Evolutionary conservation across 2,797 vertebrate species (phyloP), one percentile per base, ranked within the genome.

Genomic region (Melanotaenia maccullochi): DNA sequence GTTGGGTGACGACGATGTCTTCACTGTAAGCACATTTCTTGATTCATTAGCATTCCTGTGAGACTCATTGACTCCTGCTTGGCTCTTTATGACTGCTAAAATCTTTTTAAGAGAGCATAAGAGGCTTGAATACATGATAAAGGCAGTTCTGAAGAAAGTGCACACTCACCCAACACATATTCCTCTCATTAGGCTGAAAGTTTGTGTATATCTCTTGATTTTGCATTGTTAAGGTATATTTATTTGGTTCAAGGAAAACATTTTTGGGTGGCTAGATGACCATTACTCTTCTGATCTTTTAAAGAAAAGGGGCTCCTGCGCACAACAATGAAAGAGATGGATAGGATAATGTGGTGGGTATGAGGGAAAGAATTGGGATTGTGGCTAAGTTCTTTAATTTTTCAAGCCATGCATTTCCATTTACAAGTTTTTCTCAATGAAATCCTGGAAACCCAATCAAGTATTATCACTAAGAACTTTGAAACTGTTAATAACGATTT

Each of bases 1-100:
- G 87, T 94, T 99, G 5, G 98, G 98, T 0, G 98, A 99, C 7
- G 98, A 99, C 28, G 98, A 99, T 51, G 98, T 99, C 84, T 99
- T 99, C 85, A 99, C 97, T 65, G 98, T 99, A 94, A 97, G 97
- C 92, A 18, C 28, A 2, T 73, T 70, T 68, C 52, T 25, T 60
- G 1, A 5, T 68, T 70, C 40, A 76, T 56, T 20, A 1, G 14
- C 44, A 16, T 60, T n/a, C 8, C 8, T 28, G 5, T 33, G 9
- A 3, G 9, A 33, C 16, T 4, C 44, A 8, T 47, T n/a, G 44
- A n/a, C 5, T n/a, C 42, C 42, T 20, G 16, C 44, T 47, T 47
- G 44, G 44, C 18, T 47, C 14, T 42, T 42, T 42, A 16, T 42
- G 14, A 42, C 40, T 18, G 40, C 14, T 38, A 6, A 42, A 42